Evolutionary conservation across 2,113 vertebrate genomes (phyloP), one percentile per base, ranked within the genome.

Genomic region (Tychaedon coryphoeus): DNA sequence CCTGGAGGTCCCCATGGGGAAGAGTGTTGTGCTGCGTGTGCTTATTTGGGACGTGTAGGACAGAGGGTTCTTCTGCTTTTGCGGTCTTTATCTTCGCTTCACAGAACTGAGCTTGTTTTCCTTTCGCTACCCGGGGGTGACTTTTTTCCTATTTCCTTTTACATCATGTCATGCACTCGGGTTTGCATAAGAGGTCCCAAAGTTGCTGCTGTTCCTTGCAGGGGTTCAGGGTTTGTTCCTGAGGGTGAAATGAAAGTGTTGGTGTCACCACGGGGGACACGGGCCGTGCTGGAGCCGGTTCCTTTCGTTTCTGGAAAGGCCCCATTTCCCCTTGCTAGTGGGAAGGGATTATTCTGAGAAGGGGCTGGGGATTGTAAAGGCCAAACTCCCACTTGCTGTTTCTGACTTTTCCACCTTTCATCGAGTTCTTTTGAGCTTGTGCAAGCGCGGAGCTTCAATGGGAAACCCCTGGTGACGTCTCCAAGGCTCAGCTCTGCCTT

Each of bases 131-230:
- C 51, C 23, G 17, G 70, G 64, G 70, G 47, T 67, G 62, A 34
- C 58, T 87, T 67, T 90, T 90, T 95, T 87, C 86, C 74, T 70
- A 38, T 92, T 95, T 93, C 95, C 91, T 94, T 90, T 93, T 53
- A 36, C 75, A 53, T 43, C 23, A 65, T 1, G 20, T 19, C 2
- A 2, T n/a, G 1, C 5, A 0, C 72, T 81, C 5, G 2, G 1
- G 24, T 88, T 97, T 85, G 66, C 72, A 58, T 38, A 58, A 87
- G 91, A 96, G 70, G 48, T 47, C 56, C 76, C 51, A 23, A 8
- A 76, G 40, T 69, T 0, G 2, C 31, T 87, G 86, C 57, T 29
- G 61, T 16, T 73, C 0, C 0, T 67, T 40, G 38, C 56, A 6
- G 20, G 34, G 45, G 78, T 25, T 84, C 3, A 1, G 80, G 73